These are phyloP conservation scores for Psilanteris sp. DNA, from an alignment of 1,140 invertebrate genomes.

Conservation along the genomic window DNA sequence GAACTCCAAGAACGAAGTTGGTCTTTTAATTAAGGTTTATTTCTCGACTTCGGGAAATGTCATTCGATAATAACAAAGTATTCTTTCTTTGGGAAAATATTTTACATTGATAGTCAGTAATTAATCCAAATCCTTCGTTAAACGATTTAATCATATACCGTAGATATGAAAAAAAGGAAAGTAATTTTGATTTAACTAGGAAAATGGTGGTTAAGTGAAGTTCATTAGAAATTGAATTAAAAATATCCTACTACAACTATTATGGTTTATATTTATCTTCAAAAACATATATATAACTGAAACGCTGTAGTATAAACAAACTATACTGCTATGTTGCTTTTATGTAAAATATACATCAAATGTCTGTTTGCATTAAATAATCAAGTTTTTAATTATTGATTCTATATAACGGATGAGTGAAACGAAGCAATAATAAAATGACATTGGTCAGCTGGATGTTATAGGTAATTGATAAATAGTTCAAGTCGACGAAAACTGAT, in stretches of 20 bases:
- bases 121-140: slow-evolving; percentile 14
- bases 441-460: slow-evolving; percentile 22
- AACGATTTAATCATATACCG: no score
- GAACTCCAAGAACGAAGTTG: slow-evolving; percentile 31
- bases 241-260: no score
- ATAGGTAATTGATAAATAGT: slow-evolving; percentile 63
- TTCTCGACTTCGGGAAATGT: slow-evolving; percentile 14
- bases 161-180: no score
- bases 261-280: no score
- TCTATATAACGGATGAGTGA: slow-evolving; percentile 14
- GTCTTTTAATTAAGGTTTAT: slow-evolving; percentile 60
- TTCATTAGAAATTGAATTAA: no score
- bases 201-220: no score
- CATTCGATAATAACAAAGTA: slow-evolving; percentile 37
- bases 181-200: no score
- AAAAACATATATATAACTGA: no score
- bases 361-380: no score
- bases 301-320: no score
- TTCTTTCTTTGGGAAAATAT: slow-evolving; percentile 27
- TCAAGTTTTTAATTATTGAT: slow-evolving; percentile 7
- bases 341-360: no score
- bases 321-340: no score
- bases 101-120: slow-evolving; percentile 13
- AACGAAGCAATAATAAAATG: slow-evolving; percentile 40
- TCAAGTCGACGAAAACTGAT: slow-evolving; percentile 14